Base-by-base conservation (phyloP, 2,888 invertebrate species). In the Odontothrips loti region DNA sequence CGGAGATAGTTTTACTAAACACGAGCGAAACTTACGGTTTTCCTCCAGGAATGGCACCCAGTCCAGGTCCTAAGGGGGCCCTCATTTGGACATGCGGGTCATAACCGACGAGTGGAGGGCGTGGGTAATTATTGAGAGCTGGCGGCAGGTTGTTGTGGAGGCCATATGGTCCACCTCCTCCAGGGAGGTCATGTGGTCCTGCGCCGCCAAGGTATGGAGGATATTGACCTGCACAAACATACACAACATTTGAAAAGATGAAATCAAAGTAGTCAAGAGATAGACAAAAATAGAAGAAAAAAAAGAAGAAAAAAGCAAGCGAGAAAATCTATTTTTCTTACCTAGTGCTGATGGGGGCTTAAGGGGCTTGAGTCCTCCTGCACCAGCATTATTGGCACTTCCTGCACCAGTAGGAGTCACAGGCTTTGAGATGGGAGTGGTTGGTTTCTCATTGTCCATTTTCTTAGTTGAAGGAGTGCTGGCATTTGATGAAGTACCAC, bases 401-500 rank as follows among this genome's bases (percentile, higher is more conserved):
- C 86, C 86, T 11, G 90, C 90, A 81, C 91, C 91, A 27, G 96
- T 96, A 6, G 96, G 96, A 68, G 96, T 96, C 83, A 95, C 94
- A 10, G 96, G 93, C 89, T 96, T 97, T 20, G 95, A 94, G 85
- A 96, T 95, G 9, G 96, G 96, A 47, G 97, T 96, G 83, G 94
- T 93, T 15, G 96, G 95, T 87, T 96, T 96, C 85, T 96, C 96
- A 82, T 90, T 90, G 87, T 94, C 94, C 87, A 94, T 89, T 87
- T 95, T 95, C 87, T 95, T 95, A 83, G 94, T 94, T 82, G 95
- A 96, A 1, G 96, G 95, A 51, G 95, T 95, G 85, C 95, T 95
- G n/a, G 95, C 95, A 87, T 95, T 95, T 85, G 96, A 96, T 82
- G 95, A 96, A 63, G 95, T 95, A 79, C 96, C 96, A 84, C 95